Evolutionary conservation across 2,888 invertebrate species (phyloP).

Genomic region (Doris montereyensis): DNA sequence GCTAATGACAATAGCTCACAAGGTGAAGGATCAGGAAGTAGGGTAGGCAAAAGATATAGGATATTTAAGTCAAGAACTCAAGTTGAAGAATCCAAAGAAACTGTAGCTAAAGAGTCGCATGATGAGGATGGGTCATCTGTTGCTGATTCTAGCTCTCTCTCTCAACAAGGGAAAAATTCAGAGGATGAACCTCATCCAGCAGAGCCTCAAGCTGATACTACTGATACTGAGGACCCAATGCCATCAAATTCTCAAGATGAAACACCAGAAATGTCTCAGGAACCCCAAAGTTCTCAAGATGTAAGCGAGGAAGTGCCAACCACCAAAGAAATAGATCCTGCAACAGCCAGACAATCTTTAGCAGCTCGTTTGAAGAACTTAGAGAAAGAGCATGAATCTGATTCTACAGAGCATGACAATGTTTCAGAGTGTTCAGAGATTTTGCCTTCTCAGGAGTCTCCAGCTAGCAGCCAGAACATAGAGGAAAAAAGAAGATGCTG

Average conservation of each 20-base stretch:
- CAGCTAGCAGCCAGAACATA: slow-evolving; percentile 36
- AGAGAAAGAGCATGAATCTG: slow-evolving; percentile 31
- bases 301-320: no score
- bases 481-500: slow-evolving; percentile 48
- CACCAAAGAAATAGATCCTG: slow-evolving; percentile 16
- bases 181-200: no score
- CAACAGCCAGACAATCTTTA: slow-evolving; percentile 17
- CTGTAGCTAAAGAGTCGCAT: slow-evolving; percentile 15
- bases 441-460: slow-evolving; percentile 30
- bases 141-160: no score
- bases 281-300: no score
- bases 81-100: slow-evolving; percentile 21
- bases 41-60: slow-evolving; percentile 41
- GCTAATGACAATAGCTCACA: slow-evolving; percentile 7
- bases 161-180: no score
- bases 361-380: slow-evolving; percentile 29
- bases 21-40: slow-evolving; percentile 11
- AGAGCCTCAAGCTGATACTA: no score
- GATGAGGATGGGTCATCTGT: background rate
- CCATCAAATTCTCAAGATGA: no score
- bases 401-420: slow-evolving; percentile 34
- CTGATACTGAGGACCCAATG: no score
- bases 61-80: slow-evolving; percentile 48
- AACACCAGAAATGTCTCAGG: no score
- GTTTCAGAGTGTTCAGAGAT: slow-evolving; percentile 31